phyloP scores from a whole-genome alignment of 2,113 vertebrate species.

The Procapra przewalskii region DNA sequence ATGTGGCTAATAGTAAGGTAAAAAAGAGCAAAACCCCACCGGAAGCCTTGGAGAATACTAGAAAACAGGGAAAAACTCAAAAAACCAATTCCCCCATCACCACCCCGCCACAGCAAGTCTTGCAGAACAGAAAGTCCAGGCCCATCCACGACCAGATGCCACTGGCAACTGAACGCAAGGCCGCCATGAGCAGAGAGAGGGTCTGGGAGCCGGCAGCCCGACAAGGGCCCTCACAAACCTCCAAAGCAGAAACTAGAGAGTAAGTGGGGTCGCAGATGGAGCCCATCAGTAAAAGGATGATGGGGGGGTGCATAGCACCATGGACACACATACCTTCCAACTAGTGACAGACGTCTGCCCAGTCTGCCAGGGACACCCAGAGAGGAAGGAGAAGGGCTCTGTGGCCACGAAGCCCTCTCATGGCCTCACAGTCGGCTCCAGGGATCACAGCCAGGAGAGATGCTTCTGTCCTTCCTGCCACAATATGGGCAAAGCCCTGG shows the following conservation, averaged over 20 bases:
- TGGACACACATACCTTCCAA: background rate
- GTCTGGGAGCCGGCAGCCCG: rapidly evolving
- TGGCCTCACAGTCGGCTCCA: rapidly evolving
- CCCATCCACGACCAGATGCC: background rate
- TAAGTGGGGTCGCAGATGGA: too few species aligned
- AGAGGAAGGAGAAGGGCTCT: background rate
- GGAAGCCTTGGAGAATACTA: slow-evolving; percentile 25
- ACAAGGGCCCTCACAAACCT: background rate
- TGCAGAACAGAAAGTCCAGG: background rate
- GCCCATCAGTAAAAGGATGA: too few species aligned
- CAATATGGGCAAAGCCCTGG: background rate
- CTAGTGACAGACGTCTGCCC: rapidly evolving
- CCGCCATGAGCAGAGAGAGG: rapidly evolving
- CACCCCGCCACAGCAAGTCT: background rate
- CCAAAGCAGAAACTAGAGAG: background rate
- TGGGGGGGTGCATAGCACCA: rapidly evolving
- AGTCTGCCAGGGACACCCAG: background rate
- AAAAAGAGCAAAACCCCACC: background rate
- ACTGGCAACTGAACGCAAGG: background rate
- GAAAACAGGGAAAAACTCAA: background rate
- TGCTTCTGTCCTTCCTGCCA: background rate
- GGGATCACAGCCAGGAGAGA: background rate
- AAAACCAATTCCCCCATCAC: background rate
- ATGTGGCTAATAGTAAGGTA: background rate
- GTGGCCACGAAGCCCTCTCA: background rate